Evolutionary conservation across 2,797 vertebrate genomes (phyloP).

Genomic region (Adelosebastes latens): DNA sequence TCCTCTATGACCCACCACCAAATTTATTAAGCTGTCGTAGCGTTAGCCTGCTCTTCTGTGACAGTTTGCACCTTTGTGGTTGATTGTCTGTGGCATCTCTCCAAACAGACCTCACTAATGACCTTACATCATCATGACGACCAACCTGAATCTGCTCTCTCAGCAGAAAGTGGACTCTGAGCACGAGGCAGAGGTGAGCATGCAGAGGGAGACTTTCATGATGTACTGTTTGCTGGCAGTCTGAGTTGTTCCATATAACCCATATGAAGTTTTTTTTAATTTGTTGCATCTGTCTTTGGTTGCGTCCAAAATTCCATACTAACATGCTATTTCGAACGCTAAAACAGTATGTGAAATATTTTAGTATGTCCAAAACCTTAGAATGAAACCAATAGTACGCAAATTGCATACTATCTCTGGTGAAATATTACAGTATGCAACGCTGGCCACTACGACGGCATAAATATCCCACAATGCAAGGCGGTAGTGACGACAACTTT

Average conservation of each 20-base stretch:
- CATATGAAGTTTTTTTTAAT: background rate
- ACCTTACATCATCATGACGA: slow-evolving; percentile 89
- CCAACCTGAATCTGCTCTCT: slow-evolving; percentile 90
- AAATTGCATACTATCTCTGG: no score
- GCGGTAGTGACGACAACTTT: no score
- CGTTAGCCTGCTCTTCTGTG: background rate
- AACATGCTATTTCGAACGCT: no score
- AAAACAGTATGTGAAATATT: no score
- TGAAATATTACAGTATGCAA: no score
- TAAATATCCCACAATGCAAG: no score
- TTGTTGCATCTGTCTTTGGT: no score
- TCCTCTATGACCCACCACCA: background rate
- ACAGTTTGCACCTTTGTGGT: slow-evolving; percentile 15
- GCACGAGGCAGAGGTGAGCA: slow-evolving; percentile 91
- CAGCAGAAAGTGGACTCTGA: slow-evolving; percentile 92
- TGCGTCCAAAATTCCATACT: no score
- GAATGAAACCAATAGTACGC: no score
- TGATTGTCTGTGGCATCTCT: slow-evolving; percentile 81
- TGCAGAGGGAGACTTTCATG: background rate
- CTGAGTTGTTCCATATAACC: slow-evolving; percentile 28
- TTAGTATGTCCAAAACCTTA: no score
- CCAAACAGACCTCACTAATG: slow-evolving; percentile 90
- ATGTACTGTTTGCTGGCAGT: background rate
- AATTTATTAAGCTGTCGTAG: background rate
- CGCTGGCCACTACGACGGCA: no score